Evolutionary conservation across 2,797 vertebrate species (phyloP).

Genomic region (Chelidonichthys spinosus): DNA sequence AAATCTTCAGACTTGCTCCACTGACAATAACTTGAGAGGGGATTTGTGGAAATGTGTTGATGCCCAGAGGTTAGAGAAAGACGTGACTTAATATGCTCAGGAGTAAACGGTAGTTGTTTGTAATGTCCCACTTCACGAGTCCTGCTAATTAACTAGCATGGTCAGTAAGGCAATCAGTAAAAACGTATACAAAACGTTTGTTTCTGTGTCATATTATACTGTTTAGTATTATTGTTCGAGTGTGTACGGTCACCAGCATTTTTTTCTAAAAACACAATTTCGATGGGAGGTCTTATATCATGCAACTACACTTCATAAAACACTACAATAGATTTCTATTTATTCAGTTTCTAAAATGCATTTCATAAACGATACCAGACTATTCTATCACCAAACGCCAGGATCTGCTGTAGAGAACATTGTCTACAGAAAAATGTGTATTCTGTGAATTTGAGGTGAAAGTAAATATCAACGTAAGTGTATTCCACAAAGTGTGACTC

Average conservation of each 20-base stretch:
- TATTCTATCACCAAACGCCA: not conserved
- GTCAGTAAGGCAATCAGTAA: not conserved
- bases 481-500: not conserved
- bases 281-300: not conserved
- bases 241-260: not conserved
- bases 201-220: not conserved
- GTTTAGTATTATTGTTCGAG: not conserved
- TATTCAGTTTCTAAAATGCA: constrained; percentile 5
- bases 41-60: constrained; percentile 44
- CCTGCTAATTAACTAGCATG: not conserved
- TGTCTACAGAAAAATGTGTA: not conserved
- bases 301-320: not conserved
- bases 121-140: not conserved
- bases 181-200: not conserved
- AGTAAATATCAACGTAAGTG: not conserved
- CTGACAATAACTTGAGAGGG: constrained; percentile 25
- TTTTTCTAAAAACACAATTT: constrained; percentile 7
- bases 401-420: not conserved
- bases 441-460: not conserved
- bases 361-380: not conserved
- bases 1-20: constrained; percentile 31
- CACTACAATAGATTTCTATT: not conserved
- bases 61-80: constrained; percentile 24
- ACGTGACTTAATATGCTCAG: constrained; percentile 3
- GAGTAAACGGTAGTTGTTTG: constrained; percentile 17